These are phyloP conservation scores for Pampus argenteus DNA, from an alignment of 2,797 vertebrate genomes.

Conservation along the genomic window DNA sequence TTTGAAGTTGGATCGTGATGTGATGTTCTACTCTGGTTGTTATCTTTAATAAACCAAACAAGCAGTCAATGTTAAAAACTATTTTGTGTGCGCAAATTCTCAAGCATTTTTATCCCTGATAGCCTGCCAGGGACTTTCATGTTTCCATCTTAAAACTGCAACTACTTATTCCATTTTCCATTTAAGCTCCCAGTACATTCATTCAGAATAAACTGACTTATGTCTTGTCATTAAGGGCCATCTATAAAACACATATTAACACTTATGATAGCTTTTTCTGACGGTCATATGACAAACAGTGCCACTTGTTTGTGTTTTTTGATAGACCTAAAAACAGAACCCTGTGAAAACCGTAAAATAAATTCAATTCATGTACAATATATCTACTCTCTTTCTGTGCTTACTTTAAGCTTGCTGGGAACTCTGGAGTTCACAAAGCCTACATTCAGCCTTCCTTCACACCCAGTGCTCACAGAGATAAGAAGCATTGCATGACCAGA, in stretches of 20 bases:
- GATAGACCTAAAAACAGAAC: background rate
- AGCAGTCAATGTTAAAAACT: too few relatives aligned
- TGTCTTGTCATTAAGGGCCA: background rate
- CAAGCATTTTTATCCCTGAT: background rate
- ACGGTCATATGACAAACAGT: background rate
- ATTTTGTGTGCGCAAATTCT: background rate
- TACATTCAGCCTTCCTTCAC: slow-evolving; percentile 36
- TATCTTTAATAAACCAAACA: background rate
- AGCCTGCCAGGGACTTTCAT: background rate
- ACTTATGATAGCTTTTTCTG: background rate
- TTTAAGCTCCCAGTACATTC: background rate
- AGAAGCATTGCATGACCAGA: slow-evolving; percentile 63
- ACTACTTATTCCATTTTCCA: background rate
- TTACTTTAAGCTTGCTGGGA: background rate
- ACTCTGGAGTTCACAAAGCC: slow-evolving; percentile 44
- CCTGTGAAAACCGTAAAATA: background rate
- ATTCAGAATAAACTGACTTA: background rate
- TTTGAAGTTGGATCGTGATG: background rate
- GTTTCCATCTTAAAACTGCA: background rate
- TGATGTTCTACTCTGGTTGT: background rate
- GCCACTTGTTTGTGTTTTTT: background rate
- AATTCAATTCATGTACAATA: background rate
- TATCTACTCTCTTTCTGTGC: background rate
- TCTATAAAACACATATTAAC: background rate
- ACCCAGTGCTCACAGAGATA: slow-evolving; percentile 52